Evolutionary conservation across 2,888 invertebrate species (phyloP).

Genomic region (Trisateles emortualis): DNA sequence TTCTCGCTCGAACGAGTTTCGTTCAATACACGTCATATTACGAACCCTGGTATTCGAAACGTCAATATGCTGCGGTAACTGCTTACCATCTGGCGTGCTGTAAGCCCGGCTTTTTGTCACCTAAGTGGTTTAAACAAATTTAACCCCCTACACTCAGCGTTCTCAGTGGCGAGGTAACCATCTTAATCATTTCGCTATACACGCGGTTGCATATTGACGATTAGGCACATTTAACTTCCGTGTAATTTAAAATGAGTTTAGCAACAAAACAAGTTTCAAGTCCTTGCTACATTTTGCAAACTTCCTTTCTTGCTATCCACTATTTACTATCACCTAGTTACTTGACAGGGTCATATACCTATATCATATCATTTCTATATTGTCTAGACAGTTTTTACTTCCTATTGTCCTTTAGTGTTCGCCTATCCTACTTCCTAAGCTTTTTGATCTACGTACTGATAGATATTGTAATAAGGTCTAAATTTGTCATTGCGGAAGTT

Average conservation of each 20-base stretch:
- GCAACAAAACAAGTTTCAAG: conserved; percentile 13
- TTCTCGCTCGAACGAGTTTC: too few relatives aligned
- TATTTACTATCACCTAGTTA: conserved; percentile 24
- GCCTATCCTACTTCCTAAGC: conserved; percentile 2
- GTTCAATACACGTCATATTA: too few relatives aligned
- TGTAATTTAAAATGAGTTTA: conserved; percentile 10
- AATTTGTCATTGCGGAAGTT: neutral
- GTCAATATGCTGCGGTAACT: too few relatives aligned
- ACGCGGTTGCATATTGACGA: too few relatives aligned
- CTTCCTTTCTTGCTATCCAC: conserved; percentile 38
- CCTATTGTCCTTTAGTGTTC: conserved; percentile 11
- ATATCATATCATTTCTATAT: conserved; percentile 18
- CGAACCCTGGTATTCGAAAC: too few relatives aligned
- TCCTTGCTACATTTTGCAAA: conserved; percentile 36
- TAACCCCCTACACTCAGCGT: too few relatives aligned
- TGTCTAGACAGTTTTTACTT: conserved; percentile 21
- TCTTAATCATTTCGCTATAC: too few relatives aligned
- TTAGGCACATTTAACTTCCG: conserved; percentile 13
- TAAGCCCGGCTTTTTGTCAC: too few relatives aligned
- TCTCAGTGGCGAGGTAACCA: too few relatives aligned
- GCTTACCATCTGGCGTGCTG: too few relatives aligned
- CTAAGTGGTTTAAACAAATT: too few relatives aligned
- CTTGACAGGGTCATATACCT: conserved; percentile 22
- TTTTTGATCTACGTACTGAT: neutral
- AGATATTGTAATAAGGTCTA: neutral